Percentiles rank a stretch among this genome's conserved stretches.
These are phyloP conservation scores for Trachemys scripta DNA, from an alignment of 2,113 vertebrate species.

Conservation along the genomic window DNA sequence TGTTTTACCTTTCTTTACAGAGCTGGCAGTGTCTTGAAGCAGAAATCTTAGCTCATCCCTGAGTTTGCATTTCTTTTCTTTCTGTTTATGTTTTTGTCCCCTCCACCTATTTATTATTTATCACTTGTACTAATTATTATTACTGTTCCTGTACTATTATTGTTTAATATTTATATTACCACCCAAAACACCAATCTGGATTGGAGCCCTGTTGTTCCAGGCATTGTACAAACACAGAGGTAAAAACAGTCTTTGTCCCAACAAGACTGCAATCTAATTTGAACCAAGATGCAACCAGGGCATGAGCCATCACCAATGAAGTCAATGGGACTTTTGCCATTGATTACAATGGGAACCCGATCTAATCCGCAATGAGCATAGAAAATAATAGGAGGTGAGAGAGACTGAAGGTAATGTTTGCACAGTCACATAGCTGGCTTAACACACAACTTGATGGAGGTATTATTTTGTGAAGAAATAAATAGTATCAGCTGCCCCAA, in stretches of 20 bases:
- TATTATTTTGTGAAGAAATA: not conserved
- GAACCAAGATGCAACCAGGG: not conserved
- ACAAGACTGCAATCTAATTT: not conserved
- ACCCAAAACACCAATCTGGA: not conserved
- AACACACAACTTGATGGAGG: not conserved
- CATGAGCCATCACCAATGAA: not conserved
- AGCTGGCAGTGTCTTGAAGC: not conserved
- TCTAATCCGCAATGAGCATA: not conserved
- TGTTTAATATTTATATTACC: not conserved
- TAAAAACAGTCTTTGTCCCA: not conserved
- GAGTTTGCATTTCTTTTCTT: not conserved
- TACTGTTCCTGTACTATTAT: not conserved
- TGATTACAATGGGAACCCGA: not conserved
- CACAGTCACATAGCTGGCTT: not conserved
- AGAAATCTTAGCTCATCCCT: not conserved
- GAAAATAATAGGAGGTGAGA: not conserved
- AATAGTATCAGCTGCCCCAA: not conserved
- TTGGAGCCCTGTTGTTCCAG: not conserved
- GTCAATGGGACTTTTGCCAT: not conserved
- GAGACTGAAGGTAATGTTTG: not conserved
- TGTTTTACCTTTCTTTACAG: not conserved
- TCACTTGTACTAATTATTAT: not conserved
- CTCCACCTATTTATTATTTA: not conserved
- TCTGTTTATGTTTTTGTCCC: not conserved
- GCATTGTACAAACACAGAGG: not conserved